These are phyloP conservation scores for Micrasema longulum DNA, from an alignment of 1,140 invertebrate genomes.

Conservation along the genomic window DNA sequence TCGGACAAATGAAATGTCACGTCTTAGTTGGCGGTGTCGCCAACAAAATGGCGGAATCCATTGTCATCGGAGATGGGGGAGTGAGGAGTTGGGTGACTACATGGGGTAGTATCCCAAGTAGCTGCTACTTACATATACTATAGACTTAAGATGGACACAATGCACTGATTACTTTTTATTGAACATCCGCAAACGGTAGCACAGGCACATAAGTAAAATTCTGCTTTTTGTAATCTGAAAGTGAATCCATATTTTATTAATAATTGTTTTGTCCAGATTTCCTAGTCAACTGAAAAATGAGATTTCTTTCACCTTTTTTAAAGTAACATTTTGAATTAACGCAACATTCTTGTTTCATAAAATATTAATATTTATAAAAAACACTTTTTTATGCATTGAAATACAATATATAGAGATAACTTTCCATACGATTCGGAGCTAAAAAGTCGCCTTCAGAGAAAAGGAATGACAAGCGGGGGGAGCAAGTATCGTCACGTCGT, in stretches of 20 bases:
- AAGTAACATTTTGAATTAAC: no score
- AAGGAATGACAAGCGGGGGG: no score
- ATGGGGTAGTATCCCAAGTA: neutral
- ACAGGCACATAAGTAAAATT: neutral
- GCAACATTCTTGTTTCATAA: no score
- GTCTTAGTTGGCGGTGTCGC: constrained; percentile 33
- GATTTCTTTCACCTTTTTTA: neutral
- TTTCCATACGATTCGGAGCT: no score
- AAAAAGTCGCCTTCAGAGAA: no score
- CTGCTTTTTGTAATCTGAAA: neutral
- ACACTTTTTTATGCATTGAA: no score
- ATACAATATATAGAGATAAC: no score
- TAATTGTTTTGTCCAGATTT: neutral
- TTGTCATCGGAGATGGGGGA: constrained; percentile 7
- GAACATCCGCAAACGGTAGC: neutral
- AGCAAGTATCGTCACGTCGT: no score
- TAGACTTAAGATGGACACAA: neutral
- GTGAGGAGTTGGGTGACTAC: neutral
- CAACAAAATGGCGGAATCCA: constrained; percentile 26
- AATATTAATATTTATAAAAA: no score
- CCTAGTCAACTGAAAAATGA: neutral
- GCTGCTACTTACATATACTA: neutral
- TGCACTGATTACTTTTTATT: constrained; percentile 27
- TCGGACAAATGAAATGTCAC: constrained; percentile 36
- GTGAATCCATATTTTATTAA: neutral